phyloP scores from a whole-genome alignment of 53 echinoderm and acorn worm species.

The Zoroaster sp. region DNA sequence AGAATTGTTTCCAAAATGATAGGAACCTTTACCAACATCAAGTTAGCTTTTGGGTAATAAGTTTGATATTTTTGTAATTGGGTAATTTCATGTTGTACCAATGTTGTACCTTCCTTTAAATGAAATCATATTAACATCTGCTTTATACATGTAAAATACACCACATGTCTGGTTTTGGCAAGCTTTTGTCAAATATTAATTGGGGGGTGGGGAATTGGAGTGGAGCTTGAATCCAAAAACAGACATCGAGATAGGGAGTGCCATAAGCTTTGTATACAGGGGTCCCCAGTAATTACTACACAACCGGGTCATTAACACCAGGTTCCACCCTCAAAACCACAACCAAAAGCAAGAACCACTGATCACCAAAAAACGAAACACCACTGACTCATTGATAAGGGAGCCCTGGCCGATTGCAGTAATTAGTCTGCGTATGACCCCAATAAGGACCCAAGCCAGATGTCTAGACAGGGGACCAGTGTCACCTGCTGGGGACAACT shows the following conservation, averaged over 20 bases:
- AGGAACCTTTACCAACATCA: too few species aligned
- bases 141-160: too few species aligned
- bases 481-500: slow-evolving; percentile 29
- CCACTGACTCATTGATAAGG: background rate
- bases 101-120: too few species aligned
- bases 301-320: slow-evolving; percentile 13
- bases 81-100: too few species aligned
- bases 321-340: slow-evolving; percentile 10
- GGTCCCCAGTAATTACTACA: background rate
- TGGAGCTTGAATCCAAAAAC: background rate
- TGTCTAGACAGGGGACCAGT: slow-evolving; percentile 19
- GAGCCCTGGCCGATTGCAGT: background rate
- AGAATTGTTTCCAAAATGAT: too few species aligned
- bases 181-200: too few species aligned
- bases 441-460: slow-evolving; percentile 28
- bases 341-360: background rate
- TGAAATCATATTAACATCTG: too few species aligned
- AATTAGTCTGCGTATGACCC: slow-evolving; percentile 41
- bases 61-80: too few species aligned
- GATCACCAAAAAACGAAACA: background rate
- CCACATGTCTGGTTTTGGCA: too few species aligned
- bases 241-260: background rate
- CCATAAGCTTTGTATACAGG: background rate
- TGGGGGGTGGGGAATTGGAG: background rate
- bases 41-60: too few species aligned